Percentiles rank a stretch among this genome's conserved stretches.
These are phyloP conservation scores for Daktulosphaira vitifoliae DNA, from an alignment of 1,140 invertebrate genomes.

Conservation along the genomic window DNA sequence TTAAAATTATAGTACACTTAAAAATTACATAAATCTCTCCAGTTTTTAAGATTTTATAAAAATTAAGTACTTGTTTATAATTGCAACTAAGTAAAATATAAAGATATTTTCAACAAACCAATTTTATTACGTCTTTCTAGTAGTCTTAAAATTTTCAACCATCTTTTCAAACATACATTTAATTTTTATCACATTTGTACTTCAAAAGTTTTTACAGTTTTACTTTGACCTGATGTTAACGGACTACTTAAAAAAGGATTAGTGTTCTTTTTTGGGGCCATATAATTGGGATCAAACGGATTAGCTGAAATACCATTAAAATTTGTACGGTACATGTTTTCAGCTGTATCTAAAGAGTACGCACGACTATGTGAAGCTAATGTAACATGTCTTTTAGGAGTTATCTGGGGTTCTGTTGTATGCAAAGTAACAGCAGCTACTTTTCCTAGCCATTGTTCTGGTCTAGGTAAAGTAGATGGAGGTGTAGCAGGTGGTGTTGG, in stretches of 20 bases:
- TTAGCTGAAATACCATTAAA: slow-evolving; percentile 41
- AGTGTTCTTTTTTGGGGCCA: slow-evolving; percentile 45
- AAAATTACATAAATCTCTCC: no score
- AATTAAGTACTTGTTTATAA: no score
- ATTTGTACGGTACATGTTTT: slow-evolving; percentile 31
- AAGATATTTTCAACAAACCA: no score
- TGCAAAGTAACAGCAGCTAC: slow-evolving; percentile 46
- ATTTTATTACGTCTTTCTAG: no score
- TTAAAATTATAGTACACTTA: no score
- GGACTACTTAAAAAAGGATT: slow-evolving; percentile 45
- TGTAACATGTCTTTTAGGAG: slow-evolving; percentile 45
- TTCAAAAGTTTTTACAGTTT: slow-evolving; percentile 50
- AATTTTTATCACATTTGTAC: slow-evolving; percentile 47
- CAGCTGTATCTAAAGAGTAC: slow-evolving; percentile 49
- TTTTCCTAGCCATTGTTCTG: slow-evolving; percentile 68
- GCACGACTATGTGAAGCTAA: slow-evolving; percentile 50
- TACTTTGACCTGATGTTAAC: slow-evolving; percentile 36
- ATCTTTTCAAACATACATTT: background rate
- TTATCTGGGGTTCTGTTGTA: slow-evolving; percentile 36
- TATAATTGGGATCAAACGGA: slow-evolving; percentile 67
- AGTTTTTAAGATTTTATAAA: no score
- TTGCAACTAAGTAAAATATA: no score
- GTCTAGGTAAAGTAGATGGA: slow-evolving; percentile 52
- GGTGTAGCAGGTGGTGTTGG: slow-evolving; percentile 44
- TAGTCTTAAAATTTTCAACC: no score